These are phyloP conservation scores for Rhagonycha fulva DNA, from an alignment of 2,888 invertebrate species.

Conservation along the genomic window DNA sequence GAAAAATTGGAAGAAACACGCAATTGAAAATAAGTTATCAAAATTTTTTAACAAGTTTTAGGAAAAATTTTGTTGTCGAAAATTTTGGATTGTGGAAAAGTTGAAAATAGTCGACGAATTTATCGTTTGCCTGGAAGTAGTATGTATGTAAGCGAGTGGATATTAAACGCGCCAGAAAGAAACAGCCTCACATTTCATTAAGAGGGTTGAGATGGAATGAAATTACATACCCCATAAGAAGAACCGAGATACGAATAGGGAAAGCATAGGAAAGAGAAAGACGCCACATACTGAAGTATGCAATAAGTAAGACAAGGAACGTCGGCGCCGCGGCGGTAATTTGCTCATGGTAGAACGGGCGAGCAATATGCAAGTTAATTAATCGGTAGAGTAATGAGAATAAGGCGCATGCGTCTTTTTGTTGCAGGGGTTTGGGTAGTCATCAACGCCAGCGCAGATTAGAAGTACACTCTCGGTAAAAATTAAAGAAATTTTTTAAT, in stretches of 20 bases:
- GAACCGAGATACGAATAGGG: constrained; percentile 43
- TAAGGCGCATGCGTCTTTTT: constrained; percentile 52
- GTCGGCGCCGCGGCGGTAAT: constrained; percentile 43
- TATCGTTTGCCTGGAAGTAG: constrained; percentile 48
- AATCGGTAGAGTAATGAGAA: constrained; percentile 59
- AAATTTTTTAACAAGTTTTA: constrained; percentile 39
- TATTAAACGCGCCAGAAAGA: constrained; percentile 47
- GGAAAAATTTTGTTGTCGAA: constrained; percentile 35
- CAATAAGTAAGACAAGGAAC: constrained; percentile 34
- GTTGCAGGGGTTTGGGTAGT: constrained; percentile 58
- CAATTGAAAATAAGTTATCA: constrained; percentile 36
- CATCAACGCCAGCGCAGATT: constrained; percentile 67
- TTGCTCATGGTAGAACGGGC: constrained; percentile 54
- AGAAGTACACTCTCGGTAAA: constrained; percentile 61
- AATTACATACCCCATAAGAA: constrained; percentile 57
- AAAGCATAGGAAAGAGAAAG: constrained; percentile 39
- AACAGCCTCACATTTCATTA: constrained; percentile 56
- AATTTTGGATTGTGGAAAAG: constrained; percentile 25
- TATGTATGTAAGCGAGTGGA: constrained; percentile 33
- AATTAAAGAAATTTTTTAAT: constrained; percentile 43
- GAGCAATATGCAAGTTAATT: constrained; percentile 59
- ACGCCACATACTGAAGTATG: constrained; percentile 35
- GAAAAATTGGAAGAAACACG: constrained; percentile 28
- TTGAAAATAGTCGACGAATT: constrained; percentile 41
- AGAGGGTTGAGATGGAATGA: constrained; percentile 56